These are phyloP conservation scores for Colistium nudipinnis DNA, from an alignment of 2,113 vertebrate genomes.

Conservation along the genomic window DNA sequence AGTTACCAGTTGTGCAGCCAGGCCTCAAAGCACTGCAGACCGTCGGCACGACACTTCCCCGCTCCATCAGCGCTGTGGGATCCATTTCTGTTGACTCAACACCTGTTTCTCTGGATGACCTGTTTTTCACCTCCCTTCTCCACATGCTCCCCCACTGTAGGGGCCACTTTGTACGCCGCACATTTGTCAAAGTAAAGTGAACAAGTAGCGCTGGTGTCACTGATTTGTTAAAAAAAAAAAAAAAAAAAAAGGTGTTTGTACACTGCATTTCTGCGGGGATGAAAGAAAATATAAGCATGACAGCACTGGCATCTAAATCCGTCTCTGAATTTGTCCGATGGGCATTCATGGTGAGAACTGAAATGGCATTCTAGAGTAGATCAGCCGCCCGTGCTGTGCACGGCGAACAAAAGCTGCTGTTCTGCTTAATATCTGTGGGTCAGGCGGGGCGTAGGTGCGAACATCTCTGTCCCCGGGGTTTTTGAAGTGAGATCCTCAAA, in stretches of 20 bases:
- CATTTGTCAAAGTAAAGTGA: constrained; percentile 21
- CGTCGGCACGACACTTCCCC: constrained; percentile 13
- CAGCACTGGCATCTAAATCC: neutral
- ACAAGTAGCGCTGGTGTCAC: neutral
- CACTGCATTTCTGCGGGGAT: neutral
- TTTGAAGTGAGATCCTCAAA: constrained; percentile 4
- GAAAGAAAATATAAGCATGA: neutral
- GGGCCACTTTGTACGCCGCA: constrained; percentile 19
- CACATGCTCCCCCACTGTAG: constrained; percentile 3
- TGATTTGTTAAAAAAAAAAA: too few species aligned
- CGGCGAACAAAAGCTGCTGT: neutral
- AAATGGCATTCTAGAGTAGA: too few species aligned
- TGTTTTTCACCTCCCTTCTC: constrained; percentile 42
- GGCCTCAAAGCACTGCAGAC: neutral
- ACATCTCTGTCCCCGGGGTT: constrained; percentile 20
- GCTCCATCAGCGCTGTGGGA: constrained; percentile 46
- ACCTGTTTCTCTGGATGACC: constrained; percentile 51
- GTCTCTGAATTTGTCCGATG: neutral
- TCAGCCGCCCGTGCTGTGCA: too few species aligned
- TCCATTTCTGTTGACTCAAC: constrained; percentile 62
- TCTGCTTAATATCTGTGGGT: neutral
- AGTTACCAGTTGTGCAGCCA: neutral
- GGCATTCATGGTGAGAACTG: neutral
- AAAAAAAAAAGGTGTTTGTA: neutral
- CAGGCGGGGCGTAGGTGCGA: neutral